A percentile compares a stretch with the other conserved stretches of the same genome.
Evolutionary conservation across 2,113 vertebrate species (phyloP).

Genomic region (Furnarius figulus): DNA sequence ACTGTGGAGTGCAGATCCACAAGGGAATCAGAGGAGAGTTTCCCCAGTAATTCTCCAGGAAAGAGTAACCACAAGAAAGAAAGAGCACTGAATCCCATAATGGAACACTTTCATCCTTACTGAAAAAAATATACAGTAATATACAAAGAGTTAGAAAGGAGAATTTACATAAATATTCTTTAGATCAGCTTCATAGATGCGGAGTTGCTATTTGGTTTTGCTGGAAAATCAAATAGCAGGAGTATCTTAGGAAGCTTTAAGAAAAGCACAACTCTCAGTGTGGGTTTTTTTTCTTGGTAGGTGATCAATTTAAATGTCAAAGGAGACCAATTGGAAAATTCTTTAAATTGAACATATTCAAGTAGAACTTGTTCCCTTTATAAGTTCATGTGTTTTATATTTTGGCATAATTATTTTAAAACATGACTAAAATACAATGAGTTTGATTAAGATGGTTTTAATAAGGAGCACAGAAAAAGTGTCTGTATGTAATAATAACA

Average conservation of each 20-base stretch:
- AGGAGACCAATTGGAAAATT: background rate
- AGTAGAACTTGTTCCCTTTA: background rate
- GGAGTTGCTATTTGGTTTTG: background rate
- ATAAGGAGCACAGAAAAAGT: slow-evolving; percentile 41
- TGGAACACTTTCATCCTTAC: background rate
- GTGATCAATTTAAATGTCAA: background rate
- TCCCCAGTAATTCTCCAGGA: background rate
- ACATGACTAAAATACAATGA: slow-evolving; percentile 50
- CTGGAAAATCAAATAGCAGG: background rate
- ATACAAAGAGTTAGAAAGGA: background rate
- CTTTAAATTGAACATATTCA: slow-evolving; percentile 18
- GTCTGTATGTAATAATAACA: slow-evolving; percentile 33
- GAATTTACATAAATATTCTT: background rate
- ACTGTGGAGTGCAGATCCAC: background rate
- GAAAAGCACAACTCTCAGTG: background rate
- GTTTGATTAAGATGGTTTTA: slow-evolving; percentile 62
- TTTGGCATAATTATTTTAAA: slow-evolving; percentile 46
- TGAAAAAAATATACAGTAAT: background rate
- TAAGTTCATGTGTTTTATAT: slow-evolving; percentile 30
- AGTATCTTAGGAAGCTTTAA: background rate
- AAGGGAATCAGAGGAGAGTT: background rate
- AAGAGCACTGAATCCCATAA: background rate
- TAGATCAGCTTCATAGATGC: background rate
- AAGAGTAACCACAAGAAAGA: background rate
- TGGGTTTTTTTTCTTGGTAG: background rate